phyloP scores from a whole-genome alignment of 2,113 vertebrate species.

The Pionites leucogaster region DNA sequence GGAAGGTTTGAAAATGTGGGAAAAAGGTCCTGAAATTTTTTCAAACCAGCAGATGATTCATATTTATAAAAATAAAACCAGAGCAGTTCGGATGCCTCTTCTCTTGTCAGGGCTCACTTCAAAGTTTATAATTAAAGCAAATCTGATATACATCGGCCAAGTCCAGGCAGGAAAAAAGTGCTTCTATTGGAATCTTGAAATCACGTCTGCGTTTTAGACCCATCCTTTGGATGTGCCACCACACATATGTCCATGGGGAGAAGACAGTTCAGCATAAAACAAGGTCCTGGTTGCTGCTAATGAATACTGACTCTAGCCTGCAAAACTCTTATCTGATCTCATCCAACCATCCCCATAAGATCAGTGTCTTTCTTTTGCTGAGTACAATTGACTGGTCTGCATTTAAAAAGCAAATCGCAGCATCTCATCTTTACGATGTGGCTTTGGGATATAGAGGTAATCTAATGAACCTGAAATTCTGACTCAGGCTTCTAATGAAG shows the following conservation, averaged over 20 bases:
- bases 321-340: neutral
- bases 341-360: neutral
- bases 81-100: neutral
- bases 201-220: neutral
- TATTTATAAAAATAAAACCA: constrained; percentile 26
- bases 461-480: neutral
- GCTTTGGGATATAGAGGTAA: neutral
- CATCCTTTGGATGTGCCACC: neutral
- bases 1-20: neutral
- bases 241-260: neutral
- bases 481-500: neutral
- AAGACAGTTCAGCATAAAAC: neutral
- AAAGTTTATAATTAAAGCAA: constrained; percentile 8
- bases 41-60: neutral
- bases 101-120: neutral
- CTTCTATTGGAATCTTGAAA: neutral
- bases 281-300: neutral
- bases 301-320: neutral
- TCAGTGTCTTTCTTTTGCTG: neutral
- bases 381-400: neutral
- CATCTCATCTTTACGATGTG: neutral
- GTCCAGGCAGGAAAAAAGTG: neutral
- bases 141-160: neutral
- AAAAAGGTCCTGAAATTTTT: neutral
- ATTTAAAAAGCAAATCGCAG: neutral